Evolutionary conservation across 2,888 invertebrate genomes (phyloP), one percentile per base, ranked within the genome.

Genomic region (Onthophagus sagittarius): DNA sequence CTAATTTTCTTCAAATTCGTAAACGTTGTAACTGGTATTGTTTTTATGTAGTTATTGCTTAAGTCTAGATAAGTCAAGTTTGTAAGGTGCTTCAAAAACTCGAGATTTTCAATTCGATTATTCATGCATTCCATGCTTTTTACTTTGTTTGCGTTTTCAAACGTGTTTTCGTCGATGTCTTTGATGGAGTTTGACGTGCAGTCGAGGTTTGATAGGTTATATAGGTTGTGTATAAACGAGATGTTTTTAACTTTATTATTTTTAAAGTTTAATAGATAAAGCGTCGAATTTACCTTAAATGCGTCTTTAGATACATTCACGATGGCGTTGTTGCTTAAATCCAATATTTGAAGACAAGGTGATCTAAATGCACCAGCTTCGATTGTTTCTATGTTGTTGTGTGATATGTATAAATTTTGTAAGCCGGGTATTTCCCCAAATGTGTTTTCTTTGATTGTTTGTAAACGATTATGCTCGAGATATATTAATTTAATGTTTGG

Each of bases 41-140:
- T 13, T 23, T 39, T 39, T 11, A 75, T 71, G 5, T 13, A 62
- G 39, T 73, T 75, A 33, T 73, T 13, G 7, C 70, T 69, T 69
- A 75, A 72, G 64, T 72, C 64, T 32, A 75, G 31, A 31, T 72
- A 70, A 13, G 11, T 6, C 15, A 73, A 14, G 1, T 5, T 64
- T 5, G 33, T 6, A 13, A 73, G 15, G 13, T 70, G 31, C 39
- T 70, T 63, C 13, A 73, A 14, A 70, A 73, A 73, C 15, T 33
- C 15, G 3, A 73, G 6, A 15, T 70, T 15, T 13, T 15, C 9
- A 7, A 73, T 63, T 39, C 53, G 15, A 64, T 73, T 73, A 9
- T 73, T 14, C 5, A 62, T 31, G 13, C 70, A 63, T 9, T 33
- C 23, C 5, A 73, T 39, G 6, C n/a, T 62, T 63, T 6, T 31